Evolutionary conservation across 2,797 vertebrate species (phyloP).

Genomic region (Neolamprologus multifasciatus): DNA sequence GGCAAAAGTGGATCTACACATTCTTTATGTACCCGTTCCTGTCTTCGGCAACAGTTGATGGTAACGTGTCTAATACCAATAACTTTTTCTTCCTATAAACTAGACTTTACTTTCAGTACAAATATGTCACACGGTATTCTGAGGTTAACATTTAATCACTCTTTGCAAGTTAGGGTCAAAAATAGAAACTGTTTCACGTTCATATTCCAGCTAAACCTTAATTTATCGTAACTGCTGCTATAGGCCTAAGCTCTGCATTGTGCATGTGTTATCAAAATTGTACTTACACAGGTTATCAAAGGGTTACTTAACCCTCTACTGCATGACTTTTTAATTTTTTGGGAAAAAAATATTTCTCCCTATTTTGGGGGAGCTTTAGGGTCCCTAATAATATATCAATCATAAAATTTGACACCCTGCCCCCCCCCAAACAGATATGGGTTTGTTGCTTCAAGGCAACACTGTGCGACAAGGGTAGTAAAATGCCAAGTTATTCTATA

Average conservation of each 20-base stretch:
- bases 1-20: slow-evolving; percentile 74
- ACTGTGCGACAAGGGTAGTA: too few relatives aligned
- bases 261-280: background rate
- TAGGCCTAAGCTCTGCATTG: background rate
- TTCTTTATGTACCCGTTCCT: slow-evolving; percentile 80
- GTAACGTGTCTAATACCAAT: slow-evolving; percentile 33
- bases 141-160: background rate
- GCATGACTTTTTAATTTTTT: too few relatives aligned
- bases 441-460: too few relatives aligned
- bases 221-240: background rate
- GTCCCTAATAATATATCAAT: too few relatives aligned
- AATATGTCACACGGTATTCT: background rate
- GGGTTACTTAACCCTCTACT: too few relatives aligned
- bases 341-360: too few relatives aligned
- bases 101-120: background rate
- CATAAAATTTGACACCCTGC: too few relatives aligned
- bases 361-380: too few relatives aligned
- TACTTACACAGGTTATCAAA: background rate
- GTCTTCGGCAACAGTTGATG: slow-evolving; percentile 55
- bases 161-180: background rate
- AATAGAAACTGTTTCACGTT: background rate
- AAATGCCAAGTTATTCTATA: too few relatives aligned
- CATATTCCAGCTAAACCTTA: background rate
- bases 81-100: background rate
- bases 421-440: too few relatives aligned